Percentiles rank a stretch among this genome's conserved stretches.
phyloP scores from a whole-genome alignment of 2,113 vertebrate genomes.

The Lepidothrix coronata region DNA sequence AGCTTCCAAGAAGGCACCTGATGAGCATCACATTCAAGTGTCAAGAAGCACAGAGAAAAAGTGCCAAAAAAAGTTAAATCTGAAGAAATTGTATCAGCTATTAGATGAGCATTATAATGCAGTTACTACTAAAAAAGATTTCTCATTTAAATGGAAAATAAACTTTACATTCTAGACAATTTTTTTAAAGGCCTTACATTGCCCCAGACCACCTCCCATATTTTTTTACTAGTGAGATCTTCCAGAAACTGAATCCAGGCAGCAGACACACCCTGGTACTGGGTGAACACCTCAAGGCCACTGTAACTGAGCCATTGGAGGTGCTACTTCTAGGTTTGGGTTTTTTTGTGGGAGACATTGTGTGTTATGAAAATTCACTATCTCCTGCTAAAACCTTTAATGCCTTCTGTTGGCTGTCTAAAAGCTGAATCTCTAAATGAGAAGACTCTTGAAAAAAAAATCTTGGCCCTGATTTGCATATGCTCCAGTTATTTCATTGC shows the following conservation, averaged over 20 bases:
- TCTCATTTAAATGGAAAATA: constrained; percentile 31
- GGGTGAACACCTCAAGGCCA: background rate
- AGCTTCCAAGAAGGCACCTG: constrained; percentile 34
- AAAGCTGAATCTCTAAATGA: constrained; percentile 13
- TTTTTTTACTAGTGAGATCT: background rate
- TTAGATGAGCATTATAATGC: constrained; percentile 26
- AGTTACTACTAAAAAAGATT: background rate
- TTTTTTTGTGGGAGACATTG: background rate
- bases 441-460: background rate
- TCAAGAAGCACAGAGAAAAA: constrained; percentile 59
- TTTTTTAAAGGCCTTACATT: background rate
- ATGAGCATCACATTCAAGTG: constrained; percentile 29
- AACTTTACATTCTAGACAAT: background rate
- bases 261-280: background rate
- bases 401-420: background rate
- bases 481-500: constrained; percentile 34
- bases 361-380: background rate
- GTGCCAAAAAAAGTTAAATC: constrained; percentile 31
- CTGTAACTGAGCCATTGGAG: background rate
- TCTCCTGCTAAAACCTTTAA: background rate
- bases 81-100: background rate
- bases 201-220: background rate
- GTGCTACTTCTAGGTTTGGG: background rate
- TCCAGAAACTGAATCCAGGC: background rate
- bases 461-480: background rate